Evolutionary conservation across 2,797 vertebrate species (phyloP).

Genomic region (Mycteria americana): DNA sequence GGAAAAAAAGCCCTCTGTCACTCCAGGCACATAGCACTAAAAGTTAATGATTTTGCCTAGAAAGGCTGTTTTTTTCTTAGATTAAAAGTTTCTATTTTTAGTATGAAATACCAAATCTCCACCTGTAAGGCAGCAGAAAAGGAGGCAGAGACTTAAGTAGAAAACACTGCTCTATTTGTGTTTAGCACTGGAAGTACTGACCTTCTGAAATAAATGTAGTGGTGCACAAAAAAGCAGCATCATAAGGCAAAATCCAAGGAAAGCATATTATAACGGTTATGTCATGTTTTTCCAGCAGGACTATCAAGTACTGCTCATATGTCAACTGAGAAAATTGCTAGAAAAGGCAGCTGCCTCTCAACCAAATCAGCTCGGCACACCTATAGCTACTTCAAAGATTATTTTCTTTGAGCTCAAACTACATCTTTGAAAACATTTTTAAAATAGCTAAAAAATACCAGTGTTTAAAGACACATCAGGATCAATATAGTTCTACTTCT

Average conservation of each 20-base stretch:
- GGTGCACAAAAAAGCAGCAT: not conserved
- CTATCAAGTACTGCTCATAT: not conserved
- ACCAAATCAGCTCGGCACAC: not conserved
- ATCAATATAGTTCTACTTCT: not conserved
- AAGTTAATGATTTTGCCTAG: not conserved
- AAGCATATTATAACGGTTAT: not conserved
- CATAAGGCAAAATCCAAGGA: not conserved
- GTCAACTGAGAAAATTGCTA: not conserved
- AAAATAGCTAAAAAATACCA: not conserved
- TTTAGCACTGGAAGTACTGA: not conserved
- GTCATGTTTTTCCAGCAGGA: not conserved
- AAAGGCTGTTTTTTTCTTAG: not conserved
- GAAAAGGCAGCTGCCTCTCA: not conserved
- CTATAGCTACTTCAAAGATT: not conserved
- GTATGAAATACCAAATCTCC: not conserved
- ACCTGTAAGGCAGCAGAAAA: slow-evolving; percentile 1
- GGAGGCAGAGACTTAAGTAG: not conserved
- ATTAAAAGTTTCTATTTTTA: not conserved
- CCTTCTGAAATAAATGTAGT: not conserved
- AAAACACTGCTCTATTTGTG: not conserved
- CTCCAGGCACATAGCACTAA: not conserved
- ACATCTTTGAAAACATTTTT: not conserved
- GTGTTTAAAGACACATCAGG: not conserved
- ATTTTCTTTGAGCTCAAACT: not conserved
- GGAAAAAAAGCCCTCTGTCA: not conserved